Evolutionary conservation across 92 coral and sea anemone species (phyloP), one percentile per base, ranked within the genome.

Genomic region (Phenganax stokvisi): DNA sequence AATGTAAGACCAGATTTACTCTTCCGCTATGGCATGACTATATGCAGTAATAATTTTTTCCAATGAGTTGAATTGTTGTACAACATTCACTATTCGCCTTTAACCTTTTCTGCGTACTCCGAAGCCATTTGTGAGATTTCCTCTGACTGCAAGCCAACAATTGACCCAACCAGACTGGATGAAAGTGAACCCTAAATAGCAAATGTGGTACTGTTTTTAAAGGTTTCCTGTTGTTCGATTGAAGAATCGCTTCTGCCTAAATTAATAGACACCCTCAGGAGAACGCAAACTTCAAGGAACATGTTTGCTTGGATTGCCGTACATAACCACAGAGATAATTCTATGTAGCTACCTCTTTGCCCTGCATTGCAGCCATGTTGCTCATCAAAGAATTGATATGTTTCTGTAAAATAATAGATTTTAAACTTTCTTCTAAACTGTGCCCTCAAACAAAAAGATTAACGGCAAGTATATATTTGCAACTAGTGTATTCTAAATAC

Each of bases 91-190:
- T 47, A 69, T n/a, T 20, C 13, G 27, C 13, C 5, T 84, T 89
- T 72, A 84, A 94, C 98, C 91, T 96, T 89, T 76, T 94, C 98
- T 11, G 97, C 99, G 86, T 96, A 96, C 79, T 96, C 97, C 0
- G 97, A 96, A 11, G 99, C 99, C 80, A 96, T 92, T 89, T 96
- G 96, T 8, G 99, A 96, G 83, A 96, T 96, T 83, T 96, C 97
- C 59, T 96, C 97, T 2, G 99, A 96, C 86, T 96, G 99, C 20
- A 96, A 88, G 30, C 90, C 99, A 54, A 96, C 99, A 76, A 96
- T 96, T 31, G 99, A 96, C 17, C 99, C 99, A 10, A 96, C 91
- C 74, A 96, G 81, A 72, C 96, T 92, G 51, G 99, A 90, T 15
- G 99, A 96, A 53, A 96, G 80, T n/a, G 87, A 80, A 8, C 96